These are phyloP conservation scores for Gallinago media DNA, from an alignment of 2,113 vertebrate genomes.

Conservation along the genomic window DNA sequence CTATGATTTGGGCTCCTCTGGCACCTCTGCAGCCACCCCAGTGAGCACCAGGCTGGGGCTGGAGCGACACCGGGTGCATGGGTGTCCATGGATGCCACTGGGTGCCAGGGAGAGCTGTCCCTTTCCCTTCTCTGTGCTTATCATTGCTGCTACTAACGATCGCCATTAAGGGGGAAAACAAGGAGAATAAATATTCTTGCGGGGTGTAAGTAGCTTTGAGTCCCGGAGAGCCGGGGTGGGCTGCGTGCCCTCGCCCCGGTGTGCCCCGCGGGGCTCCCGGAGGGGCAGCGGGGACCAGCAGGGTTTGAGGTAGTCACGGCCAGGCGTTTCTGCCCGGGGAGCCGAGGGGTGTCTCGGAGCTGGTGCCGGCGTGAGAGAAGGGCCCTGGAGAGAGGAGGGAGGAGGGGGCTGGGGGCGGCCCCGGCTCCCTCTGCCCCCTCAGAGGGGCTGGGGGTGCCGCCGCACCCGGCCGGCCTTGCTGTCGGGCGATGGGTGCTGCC, in stretches of 20 bases:
- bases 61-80: rapidly evolving
- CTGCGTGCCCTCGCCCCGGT: not conserved
- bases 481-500: slow-evolving; percentile 76
- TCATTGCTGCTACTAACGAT: not conserved
- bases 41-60: not conserved
- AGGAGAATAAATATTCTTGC: slow-evolving; percentile 47
- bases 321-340: not conserved
- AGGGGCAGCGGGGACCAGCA: not conserved
- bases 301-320: slow-evolving; percentile 34
- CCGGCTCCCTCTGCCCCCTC: not conserved
- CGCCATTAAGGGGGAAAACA: not conserved
- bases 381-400: not conserved
- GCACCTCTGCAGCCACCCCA: rapidly evolving
- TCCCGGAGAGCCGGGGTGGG: rapidly evolving
- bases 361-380: not conserved
- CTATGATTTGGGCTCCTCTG: not conserved
- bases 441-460: slow-evolving; percentile 69
- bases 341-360: not conserved
- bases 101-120: not conserved
- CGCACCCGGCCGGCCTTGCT: slow-evolving; percentile 80
- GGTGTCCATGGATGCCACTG: rapidly evolving
- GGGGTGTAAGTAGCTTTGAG: not conserved
- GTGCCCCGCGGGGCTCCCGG: rapidly evolving
- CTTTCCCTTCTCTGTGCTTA: not conserved
- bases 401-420: not conserved